Conservation (phyloP, 2,888 invertebrate genomes). For the Drosophila sordidula region DNA sequence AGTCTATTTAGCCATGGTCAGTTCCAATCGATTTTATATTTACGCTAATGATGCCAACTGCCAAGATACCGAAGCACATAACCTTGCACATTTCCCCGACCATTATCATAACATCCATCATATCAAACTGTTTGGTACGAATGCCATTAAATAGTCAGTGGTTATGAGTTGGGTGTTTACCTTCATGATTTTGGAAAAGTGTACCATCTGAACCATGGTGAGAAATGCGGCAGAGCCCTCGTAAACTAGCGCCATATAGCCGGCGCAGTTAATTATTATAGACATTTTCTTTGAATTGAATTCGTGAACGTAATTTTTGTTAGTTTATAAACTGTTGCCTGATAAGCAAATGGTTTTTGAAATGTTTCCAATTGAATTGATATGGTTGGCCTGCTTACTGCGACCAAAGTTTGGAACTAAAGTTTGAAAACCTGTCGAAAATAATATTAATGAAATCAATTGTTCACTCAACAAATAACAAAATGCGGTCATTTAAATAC, state of each 20-base stretch:
- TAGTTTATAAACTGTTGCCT: not conserved
- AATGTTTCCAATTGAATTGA: not conserved
- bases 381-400: not conserved
- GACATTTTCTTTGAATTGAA: slow-evolving; percentile 14
- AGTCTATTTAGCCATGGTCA: not conserved
- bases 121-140: slow-evolving; percentile 7
- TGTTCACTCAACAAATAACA: too few species aligned
- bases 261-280: slow-evolving; percentile 9
- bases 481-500: too few species aligned
- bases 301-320: not conserved
- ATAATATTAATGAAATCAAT: too few species aligned
- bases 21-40: not conserved
- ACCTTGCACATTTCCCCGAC: slow-evolving; percentile 13
- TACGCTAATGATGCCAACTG: slow-evolving; percentile 38
- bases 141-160: not conserved
- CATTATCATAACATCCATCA: slow-evolving; percentile 10
- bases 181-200: slow-evolving; percentile 10
- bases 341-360: not conserved
- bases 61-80: slow-evolving; percentile 13
- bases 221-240: slow-evolving; percentile 23
- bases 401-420: too few species aligned
- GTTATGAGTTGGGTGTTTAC: slow-evolving; percentile 2
- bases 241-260: slow-evolving; percentile 28
- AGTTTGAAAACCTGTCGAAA: too few species aligned
- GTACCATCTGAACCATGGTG: slow-evolving; percentile 8